Conservation (phyloP, 2,113 vertebrate species). For the Ochotona curzoniae region DNA sequence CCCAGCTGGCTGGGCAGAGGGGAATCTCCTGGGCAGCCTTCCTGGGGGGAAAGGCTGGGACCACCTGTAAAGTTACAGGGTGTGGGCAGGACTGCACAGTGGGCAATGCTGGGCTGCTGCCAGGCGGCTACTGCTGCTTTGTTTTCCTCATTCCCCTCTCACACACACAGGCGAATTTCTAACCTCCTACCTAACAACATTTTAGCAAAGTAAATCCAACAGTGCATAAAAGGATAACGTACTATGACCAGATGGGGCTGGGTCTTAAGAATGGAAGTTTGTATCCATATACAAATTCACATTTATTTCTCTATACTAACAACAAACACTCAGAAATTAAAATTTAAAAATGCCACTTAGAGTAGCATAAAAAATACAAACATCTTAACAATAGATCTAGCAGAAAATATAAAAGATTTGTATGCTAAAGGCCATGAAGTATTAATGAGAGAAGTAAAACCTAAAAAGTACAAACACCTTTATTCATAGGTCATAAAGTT, state of each 20-base stretch:
- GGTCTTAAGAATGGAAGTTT: not conserved
- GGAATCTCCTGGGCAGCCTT: too few relatives aligned
- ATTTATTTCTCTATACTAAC: not conserved
- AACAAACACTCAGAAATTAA: not conserved
- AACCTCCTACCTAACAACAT: too few relatives aligned
- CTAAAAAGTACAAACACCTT: not conserved
- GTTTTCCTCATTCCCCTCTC: too few relatives aligned
- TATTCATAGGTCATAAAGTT: not conserved
- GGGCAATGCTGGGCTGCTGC: too few relatives aligned
- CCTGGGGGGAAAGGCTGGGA: too few relatives aligned
- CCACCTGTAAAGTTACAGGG: too few relatives aligned
- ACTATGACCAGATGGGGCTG: not conserved
- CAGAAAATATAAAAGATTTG: not conserved
- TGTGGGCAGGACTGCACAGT: too few relatives aligned
- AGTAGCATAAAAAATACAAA: conserved; percentile 7
- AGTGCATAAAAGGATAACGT: too few relatives aligned
- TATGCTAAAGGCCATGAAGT: not conserved
- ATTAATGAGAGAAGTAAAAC: not conserved
- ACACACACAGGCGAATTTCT: too few relatives aligned
- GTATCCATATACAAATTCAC: not conserved
- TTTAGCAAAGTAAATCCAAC: too few relatives aligned
- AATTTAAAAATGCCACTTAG: not conserved
- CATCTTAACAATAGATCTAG: not conserved
- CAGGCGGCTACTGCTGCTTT: too few relatives aligned
- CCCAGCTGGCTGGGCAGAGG: too few relatives aligned